Conservation (phyloP, 2,797 vertebrate genomes). For the Tenualosa ilisha region DNA sequence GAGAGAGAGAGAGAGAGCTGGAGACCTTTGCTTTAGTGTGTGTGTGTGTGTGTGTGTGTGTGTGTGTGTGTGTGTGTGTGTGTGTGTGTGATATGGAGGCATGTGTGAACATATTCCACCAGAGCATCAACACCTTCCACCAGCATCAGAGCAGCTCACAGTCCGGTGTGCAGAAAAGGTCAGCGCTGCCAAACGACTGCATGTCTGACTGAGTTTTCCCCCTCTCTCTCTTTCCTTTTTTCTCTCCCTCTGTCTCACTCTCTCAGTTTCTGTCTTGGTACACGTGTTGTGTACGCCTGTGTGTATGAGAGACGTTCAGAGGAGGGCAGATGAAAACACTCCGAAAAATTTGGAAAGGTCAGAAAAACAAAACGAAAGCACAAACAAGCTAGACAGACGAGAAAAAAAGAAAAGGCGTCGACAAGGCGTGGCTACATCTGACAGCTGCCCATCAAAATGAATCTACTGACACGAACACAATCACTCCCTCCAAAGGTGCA, state of each 20-base stretch:
- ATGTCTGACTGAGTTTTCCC: not conserved
- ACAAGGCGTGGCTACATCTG: not conserved
- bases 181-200: conserved; percentile 32
- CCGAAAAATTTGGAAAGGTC: not conserved
- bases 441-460: not conserved
- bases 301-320: not conserved
- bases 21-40: not conserved
- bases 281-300: no score
- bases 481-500: not conserved
- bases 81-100: not conserved
- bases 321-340: not conserved
- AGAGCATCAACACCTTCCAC: conserved; percentile 38
- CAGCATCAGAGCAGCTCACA: conserved; percentile 27
- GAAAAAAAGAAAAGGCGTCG: no score
- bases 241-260: not conserved
- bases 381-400: no score
- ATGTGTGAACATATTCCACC: conserved; percentile 22
- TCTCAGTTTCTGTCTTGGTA: not conserved
- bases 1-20: not conserved
- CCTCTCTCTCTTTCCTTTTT: not conserved
- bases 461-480: not conserved
- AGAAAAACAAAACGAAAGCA: no score
- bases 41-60: not conserved
- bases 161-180: conserved; percentile 42
- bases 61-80: not conserved